Conservation (phyloP, 2,797 vertebrate genomes). For the Perodicticus potto region DNA sequence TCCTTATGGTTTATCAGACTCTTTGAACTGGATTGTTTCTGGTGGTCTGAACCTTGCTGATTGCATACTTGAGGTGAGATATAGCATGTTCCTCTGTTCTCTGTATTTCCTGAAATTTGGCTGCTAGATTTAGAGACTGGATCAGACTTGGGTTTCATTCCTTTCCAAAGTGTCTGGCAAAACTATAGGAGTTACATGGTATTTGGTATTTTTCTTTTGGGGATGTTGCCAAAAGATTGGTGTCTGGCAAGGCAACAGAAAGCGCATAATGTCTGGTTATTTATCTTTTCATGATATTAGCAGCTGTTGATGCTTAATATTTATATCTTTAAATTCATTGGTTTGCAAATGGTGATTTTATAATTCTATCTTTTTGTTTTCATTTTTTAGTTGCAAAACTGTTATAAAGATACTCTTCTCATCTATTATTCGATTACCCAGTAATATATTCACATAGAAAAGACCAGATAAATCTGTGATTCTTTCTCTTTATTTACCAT, state of each 20-base stretch:
- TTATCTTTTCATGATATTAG: neutral
- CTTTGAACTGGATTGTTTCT: neutral
- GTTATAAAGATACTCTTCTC: neutral
- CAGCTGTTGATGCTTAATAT: neutral
- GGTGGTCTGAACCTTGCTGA: neutral
- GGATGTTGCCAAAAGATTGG: neutral
- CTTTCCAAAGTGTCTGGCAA: neutral
- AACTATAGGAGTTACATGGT: neutral
- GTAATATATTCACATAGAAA: neutral
- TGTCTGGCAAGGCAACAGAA: neutral
- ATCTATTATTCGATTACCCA: neutral
- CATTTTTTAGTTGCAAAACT: neutral
- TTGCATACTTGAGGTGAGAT: neutral
- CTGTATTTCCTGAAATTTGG: neutral
- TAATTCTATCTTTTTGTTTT: neutral
- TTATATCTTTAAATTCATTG: slow-evolving; percentile 3
- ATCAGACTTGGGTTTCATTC: neutral
- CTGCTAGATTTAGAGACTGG: neutral
- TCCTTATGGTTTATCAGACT: neutral
- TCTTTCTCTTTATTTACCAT: neutral
- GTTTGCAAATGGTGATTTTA: neutral
- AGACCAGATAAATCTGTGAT: neutral
- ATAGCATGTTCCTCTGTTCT: neutral
- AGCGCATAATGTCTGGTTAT: neutral
- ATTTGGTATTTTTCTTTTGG: neutral